A percentile compares a stretch with the other conserved stretches of the same genome.
Evolutionary conservation across 2,797 vertebrate species (phyloP).

Genomic region (Thunnus albacares): DNA sequence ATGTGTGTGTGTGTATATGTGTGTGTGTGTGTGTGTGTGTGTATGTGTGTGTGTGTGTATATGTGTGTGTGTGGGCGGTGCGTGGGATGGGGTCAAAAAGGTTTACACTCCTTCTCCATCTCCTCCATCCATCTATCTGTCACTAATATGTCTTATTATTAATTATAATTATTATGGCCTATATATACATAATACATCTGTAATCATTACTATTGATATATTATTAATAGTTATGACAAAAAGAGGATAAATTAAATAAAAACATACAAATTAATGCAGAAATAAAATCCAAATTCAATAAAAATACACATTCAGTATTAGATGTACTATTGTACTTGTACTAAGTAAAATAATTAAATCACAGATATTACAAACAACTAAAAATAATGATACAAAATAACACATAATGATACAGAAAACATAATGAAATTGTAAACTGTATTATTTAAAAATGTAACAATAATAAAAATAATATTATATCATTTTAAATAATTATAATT

Average conservation of each 20-base stretch:
- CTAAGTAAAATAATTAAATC: too few species aligned
- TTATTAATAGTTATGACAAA: not conserved
- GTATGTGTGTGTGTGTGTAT: slow-evolving; percentile 52
- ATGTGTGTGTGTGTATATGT: slow-evolving; percentile 28
- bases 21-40: slow-evolving; percentile 31
- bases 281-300: too few species aligned
- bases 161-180: not conserved
- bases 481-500: too few species aligned
- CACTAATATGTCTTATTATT: not conserved
- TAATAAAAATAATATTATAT: too few species aligned
- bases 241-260: not conserved
- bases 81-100: slow-evolving; percentile 74
- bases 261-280: too few species aligned
- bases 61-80: slow-evolving; percentile 42
- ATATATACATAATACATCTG: not conserved
- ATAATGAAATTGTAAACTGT: too few species aligned
- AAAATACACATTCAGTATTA: not conserved
- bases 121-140: slow-evolving; percentile 35
- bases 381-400: too few species aligned
- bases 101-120: slow-evolving; percentile 52
- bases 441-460: too few species aligned
- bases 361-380: too few species aligned
- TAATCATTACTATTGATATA: not conserved
- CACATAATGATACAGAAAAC: too few species aligned
- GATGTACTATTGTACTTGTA: not conserved